Base-by-base conservation (phyloP, 2,888 invertebrate species). In the Ommatoiulus sabulosus region DNA sequence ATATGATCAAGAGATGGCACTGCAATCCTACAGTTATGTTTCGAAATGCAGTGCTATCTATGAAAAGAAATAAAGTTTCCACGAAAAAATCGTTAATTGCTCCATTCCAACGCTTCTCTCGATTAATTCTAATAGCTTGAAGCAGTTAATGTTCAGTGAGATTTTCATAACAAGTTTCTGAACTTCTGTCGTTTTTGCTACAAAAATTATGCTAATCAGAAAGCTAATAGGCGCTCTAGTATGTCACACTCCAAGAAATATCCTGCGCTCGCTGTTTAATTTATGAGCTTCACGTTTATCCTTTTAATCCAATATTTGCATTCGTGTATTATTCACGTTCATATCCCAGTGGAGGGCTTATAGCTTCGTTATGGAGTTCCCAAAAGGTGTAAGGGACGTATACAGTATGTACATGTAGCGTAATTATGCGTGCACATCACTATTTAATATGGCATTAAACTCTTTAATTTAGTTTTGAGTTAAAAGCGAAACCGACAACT, bases 261-360 rank as follows among this genome's bases (percentile, higher is more conserved):
- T 2, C 63, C 63, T 4, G 63, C n/a, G 20, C 20, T 63, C n/a
- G 20, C n/a, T 63, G 63, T 63, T 63, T 63, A 63, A 63, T 63
- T 63, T 63, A 63, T 63, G 63, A 63, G 63, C 63, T 63, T 63
- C n/a, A 17, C n/a, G 63, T 63, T n/a, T n/a, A 63, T 63, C 63
- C 63, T n/a, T n/a, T 3, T 63, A 63, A 63, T 63, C 63, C 63
- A 63, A 63, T 63, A 63, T 63, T 63, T n/a, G 63, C 63, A 63
- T 63, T 63, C 63, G 63, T 63, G 63, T 63, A 63, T 63, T 63
- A 63, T 63, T 63, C 63, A 63, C 63, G 63, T 63, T 63, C 63
- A 3, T 20, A n/a, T 63, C 63, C 20, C n/a, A 63, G 7, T 17
- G 63, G 63, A n/a, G 63, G 63, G 63, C 63, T 63, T 63, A 52